Conservation (phyloP, 2,888 invertebrate genomes). For the Papilio elwesi region DNA sequence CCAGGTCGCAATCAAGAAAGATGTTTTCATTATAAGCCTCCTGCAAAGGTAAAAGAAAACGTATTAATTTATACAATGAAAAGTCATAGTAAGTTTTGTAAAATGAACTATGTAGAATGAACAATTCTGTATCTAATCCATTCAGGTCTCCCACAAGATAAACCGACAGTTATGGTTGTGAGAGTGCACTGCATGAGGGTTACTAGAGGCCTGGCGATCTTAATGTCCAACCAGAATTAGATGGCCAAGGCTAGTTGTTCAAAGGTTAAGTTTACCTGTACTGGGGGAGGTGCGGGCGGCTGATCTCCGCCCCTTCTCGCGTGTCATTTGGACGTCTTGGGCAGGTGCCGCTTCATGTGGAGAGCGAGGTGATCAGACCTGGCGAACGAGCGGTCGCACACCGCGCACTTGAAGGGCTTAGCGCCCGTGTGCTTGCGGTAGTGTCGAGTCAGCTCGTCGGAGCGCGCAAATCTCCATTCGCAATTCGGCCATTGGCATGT, state of each 20-base stretch:
- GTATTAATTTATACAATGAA: neutral
- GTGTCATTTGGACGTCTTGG: constrained; percentile 91
- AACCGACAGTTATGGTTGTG: too few species aligned
- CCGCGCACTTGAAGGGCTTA: constrained; percentile 98
- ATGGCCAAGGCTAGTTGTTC: too few species aligned
- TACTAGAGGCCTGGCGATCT: too few species aligned
- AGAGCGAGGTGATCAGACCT: constrained; percentile 97
- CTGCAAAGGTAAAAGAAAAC: constrained; percentile 56
- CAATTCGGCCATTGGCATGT: constrained; percentile 99
- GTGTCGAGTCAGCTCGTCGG: constrained; percentile 97
- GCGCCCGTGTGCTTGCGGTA: constrained; percentile 98
- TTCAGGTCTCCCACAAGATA: too few species aligned
- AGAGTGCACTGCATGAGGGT: too few species aligned
- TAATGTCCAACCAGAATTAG: too few species aligned
- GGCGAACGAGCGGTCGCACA: constrained; percentile 97
- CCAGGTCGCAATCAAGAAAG: constrained; percentile 78
- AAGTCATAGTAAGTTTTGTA: neutral
- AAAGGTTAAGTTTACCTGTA: constrained; percentile 59
- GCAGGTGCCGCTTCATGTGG: constrained; percentile 98
- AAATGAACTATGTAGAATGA: neutral
- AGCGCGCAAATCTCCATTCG: constrained; percentile 98
- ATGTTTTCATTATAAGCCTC: constrained; percentile 79
- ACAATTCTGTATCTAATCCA: too few species aligned
- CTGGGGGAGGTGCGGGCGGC: constrained; percentile 67
- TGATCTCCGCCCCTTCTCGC: constrained; percentile 77